Conservation (phyloP, 2,797 vertebrate genomes). For the Gadopsis bispinosus region DNA sequence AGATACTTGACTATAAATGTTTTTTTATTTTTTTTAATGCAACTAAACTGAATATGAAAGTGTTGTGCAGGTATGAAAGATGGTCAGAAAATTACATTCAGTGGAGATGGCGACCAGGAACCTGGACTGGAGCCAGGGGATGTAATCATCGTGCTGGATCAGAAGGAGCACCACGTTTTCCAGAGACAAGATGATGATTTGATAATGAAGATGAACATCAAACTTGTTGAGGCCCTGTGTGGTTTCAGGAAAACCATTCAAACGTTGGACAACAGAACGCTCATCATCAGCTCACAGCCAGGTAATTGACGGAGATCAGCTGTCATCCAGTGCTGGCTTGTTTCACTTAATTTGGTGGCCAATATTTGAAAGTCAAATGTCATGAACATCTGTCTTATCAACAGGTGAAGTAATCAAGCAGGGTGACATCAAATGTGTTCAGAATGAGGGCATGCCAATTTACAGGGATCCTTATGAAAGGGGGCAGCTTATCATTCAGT, state of each 20-base stretch:
- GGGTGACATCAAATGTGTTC: conserved; percentile 87
- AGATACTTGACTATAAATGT: no score
- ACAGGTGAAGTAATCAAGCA: conserved; percentile 93
- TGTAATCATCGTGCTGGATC: conserved; percentile 93
- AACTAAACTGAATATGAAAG: background rate
- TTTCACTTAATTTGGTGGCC: background rate
- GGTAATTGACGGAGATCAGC: conserved; percentile 78
- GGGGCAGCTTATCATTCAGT: conserved; percentile 91
- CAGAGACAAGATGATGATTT: conserved; percentile 90
- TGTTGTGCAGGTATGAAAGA: conserved; percentile 93
- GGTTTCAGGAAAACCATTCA: conserved; percentile 91
- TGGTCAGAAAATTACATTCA: conserved; percentile 94
- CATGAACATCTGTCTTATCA: conserved; percentile 1
- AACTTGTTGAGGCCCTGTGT: conserved; percentile 93
- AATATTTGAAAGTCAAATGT: background rate
- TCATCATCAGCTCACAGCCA: conserved; percentile 88
- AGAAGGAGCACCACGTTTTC: conserved; percentile 92
- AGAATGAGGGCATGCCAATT: conserved; percentile 93
- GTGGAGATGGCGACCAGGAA: conserved; percentile 96
- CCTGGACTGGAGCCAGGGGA: conserved; percentile 96
- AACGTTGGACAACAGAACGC: conserved; percentile 90
- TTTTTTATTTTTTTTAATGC: no score
- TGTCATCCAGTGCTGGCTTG: background rate
- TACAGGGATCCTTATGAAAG: conserved; percentile 90
- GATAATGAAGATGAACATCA: conserved; percentile 91